Percentiles rank a stretch among this genome's conserved stretches.
Evolutionary conservation across 1,140 invertebrate genomes (phyloP).

Genomic region (Anastatus disparis): DNA sequence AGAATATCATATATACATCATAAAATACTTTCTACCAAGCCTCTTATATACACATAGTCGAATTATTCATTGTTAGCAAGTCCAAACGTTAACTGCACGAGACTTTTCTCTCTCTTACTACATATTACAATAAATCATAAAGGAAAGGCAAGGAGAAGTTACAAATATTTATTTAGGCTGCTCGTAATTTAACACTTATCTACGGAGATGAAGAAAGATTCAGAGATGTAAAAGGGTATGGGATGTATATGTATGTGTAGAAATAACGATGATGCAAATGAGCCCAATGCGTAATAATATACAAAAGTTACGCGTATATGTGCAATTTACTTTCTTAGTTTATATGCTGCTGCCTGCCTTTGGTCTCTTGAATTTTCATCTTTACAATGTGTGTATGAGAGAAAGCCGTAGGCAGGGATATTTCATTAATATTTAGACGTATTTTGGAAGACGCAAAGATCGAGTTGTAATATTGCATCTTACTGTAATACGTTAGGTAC

Average conservation of each 20-base stretch:
- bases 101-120: conserved; percentile 15
- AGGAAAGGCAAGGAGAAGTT: background rate
- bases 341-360: too few species aligned
- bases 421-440: conserved; percentile 63
- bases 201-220: conserved; percentile 9
- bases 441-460: conserved; percentile 58
- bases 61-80: conserved; percentile 38
- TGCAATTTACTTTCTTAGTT: too few species aligned
- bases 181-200: conserved; percentile 29
- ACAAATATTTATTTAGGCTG: conserved; percentile 39
- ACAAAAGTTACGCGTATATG: conserved; percentile 8
- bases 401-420: conserved; percentile 54
- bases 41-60: background rate
- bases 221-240: too few species aligned
- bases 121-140: conserved; percentile 33
- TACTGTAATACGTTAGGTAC: conserved; percentile 37
- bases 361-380: too few species aligned
- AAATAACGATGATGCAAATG: conserved; percentile 28
- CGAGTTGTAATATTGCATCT: conserved; percentile 44
- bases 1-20: too few species aligned
- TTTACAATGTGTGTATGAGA: too few species aligned
- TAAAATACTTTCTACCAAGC: too few species aligned
- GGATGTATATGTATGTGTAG: too few species aligned
- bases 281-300: background rate
- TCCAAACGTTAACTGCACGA: conserved; percentile 5